Conservation (phyloP, 2,113 vertebrate species). For the Glaucidium brasilianum region DNA sequence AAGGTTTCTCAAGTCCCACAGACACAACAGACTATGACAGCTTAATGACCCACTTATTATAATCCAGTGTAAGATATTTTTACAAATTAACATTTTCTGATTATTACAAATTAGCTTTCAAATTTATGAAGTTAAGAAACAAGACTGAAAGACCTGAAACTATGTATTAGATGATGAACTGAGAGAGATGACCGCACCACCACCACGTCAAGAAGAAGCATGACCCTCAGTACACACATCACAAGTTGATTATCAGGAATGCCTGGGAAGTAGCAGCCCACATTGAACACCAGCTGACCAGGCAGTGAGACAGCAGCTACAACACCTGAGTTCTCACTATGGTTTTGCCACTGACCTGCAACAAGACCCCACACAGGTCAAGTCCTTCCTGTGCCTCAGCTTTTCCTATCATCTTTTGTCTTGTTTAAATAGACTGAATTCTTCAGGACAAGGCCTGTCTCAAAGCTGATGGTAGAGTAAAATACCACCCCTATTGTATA, state of each 20-base stretch:
- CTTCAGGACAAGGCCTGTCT: background rate
- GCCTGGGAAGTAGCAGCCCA: background rate
- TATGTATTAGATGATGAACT: background rate
- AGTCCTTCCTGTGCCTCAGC: background rate
- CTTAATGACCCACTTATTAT: background rate
- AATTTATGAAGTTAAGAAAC: background rate
- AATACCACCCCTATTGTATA: background rate
- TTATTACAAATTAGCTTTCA: background rate
- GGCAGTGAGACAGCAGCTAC: background rate
- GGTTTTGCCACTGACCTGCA: background rate
- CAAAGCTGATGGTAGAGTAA: background rate
- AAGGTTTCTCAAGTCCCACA: slow-evolving; percentile 1
- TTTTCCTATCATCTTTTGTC: background rate
- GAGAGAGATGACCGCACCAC: background rate
- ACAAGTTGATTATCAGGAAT: background rate
- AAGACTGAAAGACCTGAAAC: background rate
- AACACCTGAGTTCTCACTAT: background rate
- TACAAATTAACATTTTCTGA: background rate
- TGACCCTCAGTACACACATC: background rate
- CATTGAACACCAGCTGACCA: fast-evolving
- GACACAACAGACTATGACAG: background rate
- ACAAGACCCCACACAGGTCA: background rate
- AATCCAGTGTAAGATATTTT: background rate
- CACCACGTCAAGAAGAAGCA: background rate
- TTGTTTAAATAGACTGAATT: background rate